Conservation (phyloP, 2,113 vertebrate species). For the Burhinus bistriatus region DNA sequence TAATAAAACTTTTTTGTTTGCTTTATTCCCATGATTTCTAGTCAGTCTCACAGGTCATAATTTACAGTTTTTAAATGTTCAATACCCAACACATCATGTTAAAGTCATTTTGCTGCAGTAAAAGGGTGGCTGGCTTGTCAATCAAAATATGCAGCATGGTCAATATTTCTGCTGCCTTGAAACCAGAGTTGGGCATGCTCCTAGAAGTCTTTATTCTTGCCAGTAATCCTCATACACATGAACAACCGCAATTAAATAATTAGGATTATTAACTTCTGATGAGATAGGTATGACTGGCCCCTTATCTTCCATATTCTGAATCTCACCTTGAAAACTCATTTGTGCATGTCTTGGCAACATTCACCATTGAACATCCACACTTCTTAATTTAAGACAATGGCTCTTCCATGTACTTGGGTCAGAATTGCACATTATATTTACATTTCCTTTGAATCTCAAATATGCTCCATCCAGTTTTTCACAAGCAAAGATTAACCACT, state of each 20-base stretch:
- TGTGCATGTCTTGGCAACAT: background rate
- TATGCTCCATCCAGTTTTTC: background rate
- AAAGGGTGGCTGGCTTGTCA: background rate
- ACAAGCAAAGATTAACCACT: background rate
- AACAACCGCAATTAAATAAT: background rate
- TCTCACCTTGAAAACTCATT: background rate
- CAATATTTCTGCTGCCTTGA: background rate
- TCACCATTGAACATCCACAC: background rate
- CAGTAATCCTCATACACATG: background rate
- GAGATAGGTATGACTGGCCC: background rate
- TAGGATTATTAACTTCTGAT: background rate
- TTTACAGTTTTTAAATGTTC: background rate
- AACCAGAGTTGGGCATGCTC: background rate
- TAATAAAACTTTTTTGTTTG: background rate
- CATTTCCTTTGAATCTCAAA: background rate
- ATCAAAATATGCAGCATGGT: background rate
- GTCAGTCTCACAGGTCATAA: background rate
- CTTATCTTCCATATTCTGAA: background rate
- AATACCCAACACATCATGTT: fast-evolving
- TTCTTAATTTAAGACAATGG: background rate
- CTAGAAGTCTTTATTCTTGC: background rate
- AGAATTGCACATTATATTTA: background rate
- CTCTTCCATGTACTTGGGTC: background rate
- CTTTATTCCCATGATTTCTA: background rate
- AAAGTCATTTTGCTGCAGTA: background rate